Evolutionary conservation across 2,888 invertebrate species (phyloP).

Genomic region (Torymus tubicola): DNA sequence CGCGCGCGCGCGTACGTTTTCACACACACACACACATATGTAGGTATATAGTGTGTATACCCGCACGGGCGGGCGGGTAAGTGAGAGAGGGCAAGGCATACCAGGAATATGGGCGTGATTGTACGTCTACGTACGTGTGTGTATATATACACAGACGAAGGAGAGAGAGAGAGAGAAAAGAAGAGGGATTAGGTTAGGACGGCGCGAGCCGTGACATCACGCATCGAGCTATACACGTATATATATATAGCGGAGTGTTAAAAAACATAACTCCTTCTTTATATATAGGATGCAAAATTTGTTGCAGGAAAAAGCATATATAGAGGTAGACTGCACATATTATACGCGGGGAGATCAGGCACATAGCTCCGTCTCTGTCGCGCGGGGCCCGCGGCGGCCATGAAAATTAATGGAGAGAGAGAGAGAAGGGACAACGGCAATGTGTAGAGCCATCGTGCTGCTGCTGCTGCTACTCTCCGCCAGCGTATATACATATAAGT

Average conservation of each 20-base stretch:
- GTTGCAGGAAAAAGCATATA: not conserved
- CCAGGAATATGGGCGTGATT: slow-evolving; percentile 73
- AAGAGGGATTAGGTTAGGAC: slow-evolving; percentile 69
- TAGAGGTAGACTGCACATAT: not conserved
- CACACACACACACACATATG: not conserved
- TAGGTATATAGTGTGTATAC: no score
- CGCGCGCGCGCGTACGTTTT: not conserved
- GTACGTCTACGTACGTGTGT: slow-evolving; percentile 23
- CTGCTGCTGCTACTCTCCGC: no score
- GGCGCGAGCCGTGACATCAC: slow-evolving; percentile 70
- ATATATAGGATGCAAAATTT: no score
- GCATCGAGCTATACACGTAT: slow-evolving; percentile 46
- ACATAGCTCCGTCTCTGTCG: slow-evolving; percentile 24
- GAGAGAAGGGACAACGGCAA: slow-evolving; percentile 25
- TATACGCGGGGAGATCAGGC: not conserved
- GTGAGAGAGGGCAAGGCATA: slow-evolving; percentile 57
- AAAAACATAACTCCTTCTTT: no score
- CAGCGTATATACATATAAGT: no score
- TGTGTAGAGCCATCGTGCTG: no score
- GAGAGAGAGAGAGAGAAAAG: slow-evolving; percentile 13
- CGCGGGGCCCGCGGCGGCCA: slow-evolving; percentile 55
- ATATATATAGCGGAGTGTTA: no score
- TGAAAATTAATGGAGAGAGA: slow-evolving; percentile 56
- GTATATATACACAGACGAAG: not conserved
- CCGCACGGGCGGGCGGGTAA: not conserved